Conservation (phyloP, 2,888 invertebrate genomes). For the Pharmacophagus antenor region DNA sequence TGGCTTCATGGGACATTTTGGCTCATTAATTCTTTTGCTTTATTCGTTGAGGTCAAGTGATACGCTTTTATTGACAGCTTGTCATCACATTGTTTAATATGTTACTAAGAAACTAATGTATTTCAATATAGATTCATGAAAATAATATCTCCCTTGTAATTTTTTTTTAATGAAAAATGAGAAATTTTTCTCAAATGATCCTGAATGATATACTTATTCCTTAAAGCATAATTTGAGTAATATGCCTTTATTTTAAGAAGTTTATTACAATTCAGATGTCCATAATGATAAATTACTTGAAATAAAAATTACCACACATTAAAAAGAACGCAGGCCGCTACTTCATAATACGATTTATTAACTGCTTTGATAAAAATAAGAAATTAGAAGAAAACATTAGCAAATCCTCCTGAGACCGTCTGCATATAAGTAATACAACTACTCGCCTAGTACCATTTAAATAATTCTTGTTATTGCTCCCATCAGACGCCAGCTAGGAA, state of each 20-base stretch:
- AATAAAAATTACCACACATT: too few species aligned
- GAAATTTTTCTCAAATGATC: too few species aligned
- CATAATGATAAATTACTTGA: too few species aligned
- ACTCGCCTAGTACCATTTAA: not conserved
- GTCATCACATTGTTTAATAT: constrained; percentile 17
- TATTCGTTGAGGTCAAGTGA: constrained; percentile 58
- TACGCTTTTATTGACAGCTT: constrained; percentile 43
- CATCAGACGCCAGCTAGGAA: constrained; percentile 20
- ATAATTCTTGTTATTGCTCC: constrained; percentile 4
- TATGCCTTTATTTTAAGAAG: too few species aligned
- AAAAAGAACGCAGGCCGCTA: too few species aligned
- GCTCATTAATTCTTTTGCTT: constrained; percentile 59
- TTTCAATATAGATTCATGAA: not conserved
- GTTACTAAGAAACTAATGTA: not conserved
- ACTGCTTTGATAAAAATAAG: too few species aligned
- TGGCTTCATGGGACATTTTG: constrained; percentile 45
- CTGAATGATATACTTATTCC: too few species aligned
- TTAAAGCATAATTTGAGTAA: too few species aligned
- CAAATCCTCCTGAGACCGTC: not conserved
- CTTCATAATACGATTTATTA: too few species aligned
- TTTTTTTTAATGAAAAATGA: too few species aligned
- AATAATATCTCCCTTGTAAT: not conserved
- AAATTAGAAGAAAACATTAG: not conserved
- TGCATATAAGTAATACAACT: not conserved
- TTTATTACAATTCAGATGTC: too few species aligned